Evolutionary conservation across 1,140 invertebrate genomes (phyloP), one percentile per base, ranked within the genome.

Genomic region (Sarcophaga bullata): DNA sequence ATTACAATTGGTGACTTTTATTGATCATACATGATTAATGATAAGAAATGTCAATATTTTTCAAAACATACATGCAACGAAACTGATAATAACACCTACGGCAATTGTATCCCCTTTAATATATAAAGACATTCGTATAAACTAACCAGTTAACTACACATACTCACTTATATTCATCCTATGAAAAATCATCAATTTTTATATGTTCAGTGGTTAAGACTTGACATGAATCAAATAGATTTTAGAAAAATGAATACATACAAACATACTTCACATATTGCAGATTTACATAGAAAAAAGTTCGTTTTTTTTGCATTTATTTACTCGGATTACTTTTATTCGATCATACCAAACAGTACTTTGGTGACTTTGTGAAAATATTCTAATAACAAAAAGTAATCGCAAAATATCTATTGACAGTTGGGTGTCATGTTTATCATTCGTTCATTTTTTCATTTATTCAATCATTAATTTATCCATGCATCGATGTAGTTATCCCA

Each of bases 341-440:
- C 50, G 13, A 10, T 13, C 50, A 52, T 52, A 6, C 25, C 50
- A 62, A 15, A 62, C 15, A 25, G 62, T 68, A 68, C 13, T 6
- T 58, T n/a, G 19, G n/a, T 68, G 62, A 19, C 62, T 68, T 19
- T 25, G 62, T 19, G 19, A 68, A 19, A 52, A 78, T 62, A 15
- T 76, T 11, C 17, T 25, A 73, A 89, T 89, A 86, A 87, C 4
- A 88, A 86, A 87, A 88, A 88, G 85, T 84, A 89, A 89, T 88
- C 88, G 88, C 88, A 88, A 88, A 89, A 89, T 87, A 89, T 89
- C 88, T 88, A 89, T 89, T 89, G 88, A 89, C 88, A 89, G 88
- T 89, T 89, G 88, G 88, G 88, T 89, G 88, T 89, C 88, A 89
- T 89, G 88, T 89, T 89, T 89, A 89, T 88, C 86, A 86, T 37